Evolutionary conservation across 2,113 vertebrate genomes (phyloP), one percentile per base, ranked within the genome.

Genomic region (Malaclemys terrapin): DNA sequence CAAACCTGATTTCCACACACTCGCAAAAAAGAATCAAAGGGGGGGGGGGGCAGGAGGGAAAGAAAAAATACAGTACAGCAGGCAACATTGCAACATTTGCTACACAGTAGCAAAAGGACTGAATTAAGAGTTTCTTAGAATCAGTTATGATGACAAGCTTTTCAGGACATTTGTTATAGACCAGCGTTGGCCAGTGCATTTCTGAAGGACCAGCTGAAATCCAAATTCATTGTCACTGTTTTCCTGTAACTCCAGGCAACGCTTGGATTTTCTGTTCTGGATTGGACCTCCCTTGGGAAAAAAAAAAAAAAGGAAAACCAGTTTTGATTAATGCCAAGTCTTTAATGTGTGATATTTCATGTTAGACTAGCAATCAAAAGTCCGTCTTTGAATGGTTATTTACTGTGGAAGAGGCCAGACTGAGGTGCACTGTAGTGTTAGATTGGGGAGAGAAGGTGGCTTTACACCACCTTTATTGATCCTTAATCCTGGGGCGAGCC

Each of bases 261-360:
- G 98, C 98, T 99, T 99, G 96, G 99, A 99, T 98, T 99, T 99
- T 97, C 98, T 99, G 98, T 99, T 99, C 98, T 99, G 99, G 98
- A 99, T 99, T 96, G 99, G 97, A 93, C 99, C 99, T 98, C 99
- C 99, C 99, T 99, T 50, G 50, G 13, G 2, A 98, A 97, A 42
- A 75, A 90, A 47, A 93, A 91, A 94, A 38, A 47, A 11, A 24
- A 47, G 20, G 53, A 54, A 53, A 2, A 93, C 42, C n/a, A 1
- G 25, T 79, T 92, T 81, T 84, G 10, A n/a, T 95, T 90, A 84
- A 24, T 35, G 6, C 5, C 82, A 50, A 80, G 19, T 25, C 75
- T 38, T 31, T 88, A 1, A 17, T 53, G 20, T 35, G 78, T 82
- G 53, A 9, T n/a, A 89, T 29, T 47, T 45, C 0, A 80, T 76